phyloP scores from a whole-genome alignment of 2,797 vertebrate species.

The Pygocentrus nattereri region DNA sequence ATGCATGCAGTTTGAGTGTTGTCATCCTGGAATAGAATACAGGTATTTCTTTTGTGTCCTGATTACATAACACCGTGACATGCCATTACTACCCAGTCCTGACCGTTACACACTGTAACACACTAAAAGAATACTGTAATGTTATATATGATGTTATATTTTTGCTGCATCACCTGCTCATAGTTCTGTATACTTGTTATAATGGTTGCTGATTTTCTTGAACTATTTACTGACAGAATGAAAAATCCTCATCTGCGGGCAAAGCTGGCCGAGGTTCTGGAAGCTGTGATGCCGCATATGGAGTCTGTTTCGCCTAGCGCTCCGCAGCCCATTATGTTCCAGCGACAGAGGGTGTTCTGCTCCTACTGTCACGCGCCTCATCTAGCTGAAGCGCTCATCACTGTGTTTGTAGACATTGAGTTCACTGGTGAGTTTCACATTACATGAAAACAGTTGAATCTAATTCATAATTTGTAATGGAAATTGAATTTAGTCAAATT shows the following conservation, averaged over 20 bases:
- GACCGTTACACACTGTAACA: background rate
- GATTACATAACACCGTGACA: no score
- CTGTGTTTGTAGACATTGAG: slow-evolving; percentile 98
- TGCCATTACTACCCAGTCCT: no score
- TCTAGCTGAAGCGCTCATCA: slow-evolving; percentile 94
- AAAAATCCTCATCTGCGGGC: slow-evolving; percentile 97
- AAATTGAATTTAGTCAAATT: background rate
- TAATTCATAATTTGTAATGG: background rate
- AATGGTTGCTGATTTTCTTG: background rate
- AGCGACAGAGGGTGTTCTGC: slow-evolving; percentile 93
- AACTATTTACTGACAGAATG: slow-evolving; percentile 81
- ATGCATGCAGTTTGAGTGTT: no score
- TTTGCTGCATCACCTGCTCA: background rate
- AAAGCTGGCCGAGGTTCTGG: slow-evolving; percentile 94
- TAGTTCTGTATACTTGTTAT: slow-evolving; percentile 1
- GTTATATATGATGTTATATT: background rate
- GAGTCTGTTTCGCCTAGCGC: slow-evolving; percentile 83
- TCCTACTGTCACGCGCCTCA: slow-evolving; percentile 86
- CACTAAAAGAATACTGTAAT: background rate
- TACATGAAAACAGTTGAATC: background rate
- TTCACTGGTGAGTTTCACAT: slow-evolving; percentile 86
- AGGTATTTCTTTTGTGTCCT: no score
- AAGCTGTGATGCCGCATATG: slow-evolving; percentile 98
- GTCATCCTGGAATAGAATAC: no score
- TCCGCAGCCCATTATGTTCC: slow-evolving; percentile 87